Evolutionary conservation across 2,888 invertebrate genomes (phyloP).

Genomic region (Amblyteles armatorius): DNA sequence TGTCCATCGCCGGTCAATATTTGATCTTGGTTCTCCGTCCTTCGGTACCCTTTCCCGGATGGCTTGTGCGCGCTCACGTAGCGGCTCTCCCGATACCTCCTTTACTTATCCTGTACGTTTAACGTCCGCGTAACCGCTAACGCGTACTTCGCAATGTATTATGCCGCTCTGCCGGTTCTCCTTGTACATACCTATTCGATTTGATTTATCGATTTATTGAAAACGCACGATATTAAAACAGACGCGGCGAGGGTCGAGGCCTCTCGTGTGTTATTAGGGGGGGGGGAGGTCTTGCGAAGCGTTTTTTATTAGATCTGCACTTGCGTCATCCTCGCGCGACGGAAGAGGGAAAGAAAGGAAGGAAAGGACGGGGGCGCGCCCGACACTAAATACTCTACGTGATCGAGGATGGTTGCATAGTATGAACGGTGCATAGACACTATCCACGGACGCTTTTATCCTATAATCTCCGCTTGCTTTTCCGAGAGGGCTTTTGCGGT

Average conservation of each 20-base stretch:
- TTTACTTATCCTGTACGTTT: not conserved
- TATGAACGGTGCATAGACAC: conserved; percentile 1
- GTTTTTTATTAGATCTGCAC: conserved; percentile 34
- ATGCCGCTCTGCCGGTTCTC: not conserved
- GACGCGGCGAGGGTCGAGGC: not conserved
- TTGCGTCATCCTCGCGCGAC: conserved; percentile 25
- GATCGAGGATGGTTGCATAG: conserved; percentile 28
- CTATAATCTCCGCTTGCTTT: not conserved
- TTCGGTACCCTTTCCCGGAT: not conserved
- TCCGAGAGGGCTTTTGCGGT: not conserved
- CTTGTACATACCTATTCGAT: not conserved
- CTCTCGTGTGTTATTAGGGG: not conserved
- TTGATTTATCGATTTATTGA: conserved; percentile 5
- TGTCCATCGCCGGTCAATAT: conserved; percentile 12
- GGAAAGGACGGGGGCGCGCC: conserved; percentile 27
- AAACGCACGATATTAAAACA: conserved; percentile 5
- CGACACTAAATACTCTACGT: conserved; percentile 24
- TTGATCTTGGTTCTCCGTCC: conserved; percentile 2
- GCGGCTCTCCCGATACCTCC: not conserved
- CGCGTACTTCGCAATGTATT: not conserved
- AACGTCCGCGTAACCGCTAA: not conserved
- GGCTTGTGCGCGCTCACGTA: conserved; percentile 11
- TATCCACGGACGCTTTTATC: not conserved
- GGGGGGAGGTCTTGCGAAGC: conserved; percentile 3
- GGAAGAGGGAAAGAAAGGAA: conserved; percentile 13